Percentiles rank a stretch among this genome's conserved stretches.
Evolutionary conservation across 2,888 invertebrate species (phyloP).

Genomic region (Polymixis flavicincta): DNA sequence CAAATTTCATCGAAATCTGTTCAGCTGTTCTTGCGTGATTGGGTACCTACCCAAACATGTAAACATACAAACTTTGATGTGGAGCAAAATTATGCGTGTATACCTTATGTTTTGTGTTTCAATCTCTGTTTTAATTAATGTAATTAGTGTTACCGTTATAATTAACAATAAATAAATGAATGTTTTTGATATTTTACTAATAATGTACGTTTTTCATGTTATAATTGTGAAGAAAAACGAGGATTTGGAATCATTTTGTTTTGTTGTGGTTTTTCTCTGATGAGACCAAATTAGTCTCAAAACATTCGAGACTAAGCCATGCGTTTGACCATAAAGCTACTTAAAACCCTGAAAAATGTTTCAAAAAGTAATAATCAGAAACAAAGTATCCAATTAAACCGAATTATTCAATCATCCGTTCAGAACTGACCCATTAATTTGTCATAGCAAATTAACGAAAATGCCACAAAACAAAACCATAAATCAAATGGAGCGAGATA

Average conservation of each 20-base stretch:
- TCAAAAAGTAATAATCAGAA: neutral
- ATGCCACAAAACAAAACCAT: conserved; percentile 59
- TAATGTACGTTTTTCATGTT: neutral
- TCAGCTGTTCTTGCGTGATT: no score
- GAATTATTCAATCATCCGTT: conserved; percentile 37
- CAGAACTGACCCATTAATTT: conserved; percentile 38
- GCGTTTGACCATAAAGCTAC: neutral
- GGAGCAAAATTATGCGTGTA: no score
- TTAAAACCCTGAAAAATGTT: neutral
- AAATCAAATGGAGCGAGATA: conserved; percentile 65
- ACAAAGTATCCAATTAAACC: conserved; percentile 3
- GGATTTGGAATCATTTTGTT: neutral
- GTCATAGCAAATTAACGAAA: conserved; percentile 57
- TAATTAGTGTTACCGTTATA: no score
- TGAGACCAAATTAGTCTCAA: neutral
- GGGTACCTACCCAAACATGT: no score
- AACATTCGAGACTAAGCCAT: neutral
- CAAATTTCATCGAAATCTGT: no score
- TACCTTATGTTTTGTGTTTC: no score
- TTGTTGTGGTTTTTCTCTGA: neutral
- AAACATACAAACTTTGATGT: no score
- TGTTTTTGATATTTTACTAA: no score
- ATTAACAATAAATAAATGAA: no score
- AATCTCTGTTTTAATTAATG: no score
- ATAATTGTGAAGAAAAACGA: neutral